These are phyloP conservation scores for Drosophila sechellia DNA, from an alignment of 1,140 invertebrate species.

Conservation along the genomic window DNA sequence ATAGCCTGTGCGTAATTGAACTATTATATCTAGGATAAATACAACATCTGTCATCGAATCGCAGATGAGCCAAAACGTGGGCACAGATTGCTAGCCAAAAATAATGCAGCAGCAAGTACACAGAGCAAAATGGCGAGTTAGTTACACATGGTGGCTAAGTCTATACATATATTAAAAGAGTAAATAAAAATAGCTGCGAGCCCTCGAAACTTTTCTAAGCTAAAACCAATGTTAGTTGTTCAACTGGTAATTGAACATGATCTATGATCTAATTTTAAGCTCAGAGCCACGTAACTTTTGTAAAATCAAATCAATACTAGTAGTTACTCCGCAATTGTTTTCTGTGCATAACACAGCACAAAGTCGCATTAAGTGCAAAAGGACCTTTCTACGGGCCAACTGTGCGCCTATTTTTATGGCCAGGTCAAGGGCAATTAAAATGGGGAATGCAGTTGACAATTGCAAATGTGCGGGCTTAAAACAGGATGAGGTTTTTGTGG, in stretches of 20 bases:
- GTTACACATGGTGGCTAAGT: too few relatives aligned
- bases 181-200: too few relatives aligned
- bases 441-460: conserved; percentile 57
- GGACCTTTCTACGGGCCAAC: conserved; percentile 8
- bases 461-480: conserved; percentile 41
- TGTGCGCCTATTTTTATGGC: conserved; percentile 35
- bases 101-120: conserved; percentile 1
- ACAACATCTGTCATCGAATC: conserved; percentile 94
- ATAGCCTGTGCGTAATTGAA: conserved; percentile 97
- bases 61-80: conserved; percentile 91
- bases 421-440: conserved; percentile 69
- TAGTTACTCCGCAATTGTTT: not conserved
- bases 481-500: conserved; percentile 13
- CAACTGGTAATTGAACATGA: too few relatives aligned
- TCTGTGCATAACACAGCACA: not conserved
- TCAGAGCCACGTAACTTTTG: too few relatives aligned
- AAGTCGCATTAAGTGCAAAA: conserved; percentile 6
- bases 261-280: too few relatives aligned
- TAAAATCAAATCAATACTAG: too few relatives aligned
- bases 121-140: not conserved
- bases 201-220: too few relatives aligned
- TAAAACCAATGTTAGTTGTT: too few relatives aligned
- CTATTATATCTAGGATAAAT: conserved; percentile 93
- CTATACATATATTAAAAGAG: too few relatives aligned
- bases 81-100: conserved; percentile 86